A percentile compares a stretch with the other conserved stretches of the same genome.
These are phyloP conservation scores for Gymnopithys bicolor DNA, from an alignment of 2,797 vertebrate genomes.

Conservation along the genomic window DNA sequence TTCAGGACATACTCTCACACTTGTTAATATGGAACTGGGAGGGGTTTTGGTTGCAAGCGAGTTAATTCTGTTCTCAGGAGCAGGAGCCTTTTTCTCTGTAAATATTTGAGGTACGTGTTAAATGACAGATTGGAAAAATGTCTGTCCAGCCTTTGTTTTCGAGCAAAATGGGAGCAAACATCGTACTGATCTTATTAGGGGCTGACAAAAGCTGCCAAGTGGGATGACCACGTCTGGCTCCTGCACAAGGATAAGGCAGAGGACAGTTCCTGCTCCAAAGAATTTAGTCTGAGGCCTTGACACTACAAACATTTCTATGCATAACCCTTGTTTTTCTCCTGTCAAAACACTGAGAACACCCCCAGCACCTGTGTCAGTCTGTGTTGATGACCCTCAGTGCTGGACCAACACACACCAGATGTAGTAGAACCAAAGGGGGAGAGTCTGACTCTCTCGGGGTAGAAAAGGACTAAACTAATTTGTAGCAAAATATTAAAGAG, in stretches of 20 bases:
- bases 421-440: not conserved
- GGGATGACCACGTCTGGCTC: not conserved
- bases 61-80: conserved; percentile 33
- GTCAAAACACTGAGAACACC: not conserved
- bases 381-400: not conserved
- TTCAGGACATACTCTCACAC: conserved; percentile 55
- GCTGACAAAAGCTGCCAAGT: not conserved
- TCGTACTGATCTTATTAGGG: not conserved
- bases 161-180: conserved; percentile 8
- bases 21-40: conserved; percentile 53
- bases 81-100: conserved; percentile 20
- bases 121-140: not conserved
- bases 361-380: not conserved
- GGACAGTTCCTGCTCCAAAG: not conserved
- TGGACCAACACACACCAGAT: not conserved
- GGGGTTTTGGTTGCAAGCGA: conserved; percentile 40
- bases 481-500: conserved; percentile 3
- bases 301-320: conserved; percentile 13
- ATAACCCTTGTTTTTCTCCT: not conserved
- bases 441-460: not conserved
- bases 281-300: conserved; percentile 19
- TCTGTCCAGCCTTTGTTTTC: conserved; percentile 31
- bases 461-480: not conserved
- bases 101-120: conserved; percentile 24
- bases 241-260: not conserved